Conservation (phyloP, 35 echinoderm and acorn worm species). For the Holothuria glaberrima region DNA sequence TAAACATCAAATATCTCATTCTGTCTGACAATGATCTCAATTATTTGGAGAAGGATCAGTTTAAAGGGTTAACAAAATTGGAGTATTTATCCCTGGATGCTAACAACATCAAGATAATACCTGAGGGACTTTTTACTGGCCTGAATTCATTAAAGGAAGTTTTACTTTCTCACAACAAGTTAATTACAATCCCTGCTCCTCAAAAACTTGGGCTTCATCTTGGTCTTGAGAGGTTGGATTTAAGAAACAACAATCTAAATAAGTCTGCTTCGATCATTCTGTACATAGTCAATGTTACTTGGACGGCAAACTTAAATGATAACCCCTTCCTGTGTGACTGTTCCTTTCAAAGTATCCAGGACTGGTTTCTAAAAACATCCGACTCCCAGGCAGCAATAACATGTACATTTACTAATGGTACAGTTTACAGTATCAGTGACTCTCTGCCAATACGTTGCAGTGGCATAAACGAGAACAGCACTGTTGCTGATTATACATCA, state of each 20-base stretch:
- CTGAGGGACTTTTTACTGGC: background rate
- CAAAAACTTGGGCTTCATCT: background rate
- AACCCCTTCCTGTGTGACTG: background rate
- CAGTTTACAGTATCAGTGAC: too few relatives aligned
- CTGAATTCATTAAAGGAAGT: constrained; percentile 5
- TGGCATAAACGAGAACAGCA: too few relatives aligned
- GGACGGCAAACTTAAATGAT: background rate
- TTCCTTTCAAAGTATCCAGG: background rate
- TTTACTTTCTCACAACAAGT: background rate
- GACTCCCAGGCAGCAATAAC: too few relatives aligned
- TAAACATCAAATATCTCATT: too few relatives aligned
- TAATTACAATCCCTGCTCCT: background rate
- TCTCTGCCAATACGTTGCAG: too few relatives aligned
- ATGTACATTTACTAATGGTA: too few relatives aligned
- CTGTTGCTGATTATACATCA: too few relatives aligned
- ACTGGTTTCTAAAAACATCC: too few relatives aligned
- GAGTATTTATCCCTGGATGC: background rate
- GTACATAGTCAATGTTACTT: background rate
- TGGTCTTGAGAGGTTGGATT: background rate
- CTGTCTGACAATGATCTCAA: background rate
- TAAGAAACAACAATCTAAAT: background rate
- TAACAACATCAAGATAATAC: background rate
- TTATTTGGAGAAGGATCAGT: background rate
- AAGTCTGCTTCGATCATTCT: background rate
- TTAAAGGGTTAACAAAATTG: background rate